Evolutionary conservation across 2,888 invertebrate species (phyloP).

Genomic region (Choreutis nemorana): DNA sequence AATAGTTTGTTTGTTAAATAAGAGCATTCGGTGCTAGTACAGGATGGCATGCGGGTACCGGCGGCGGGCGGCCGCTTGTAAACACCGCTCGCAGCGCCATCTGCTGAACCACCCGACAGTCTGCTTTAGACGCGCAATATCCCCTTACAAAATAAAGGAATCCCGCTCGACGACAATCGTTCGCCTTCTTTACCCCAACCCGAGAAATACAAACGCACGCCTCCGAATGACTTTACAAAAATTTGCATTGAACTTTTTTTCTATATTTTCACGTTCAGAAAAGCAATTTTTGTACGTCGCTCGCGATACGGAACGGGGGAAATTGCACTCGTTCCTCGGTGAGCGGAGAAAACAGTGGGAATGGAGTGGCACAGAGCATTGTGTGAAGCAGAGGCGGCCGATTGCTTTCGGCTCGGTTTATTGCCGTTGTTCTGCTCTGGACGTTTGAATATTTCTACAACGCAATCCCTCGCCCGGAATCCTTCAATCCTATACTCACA

Average conservation of each 20-base stretch:
- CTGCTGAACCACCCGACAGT: constrained; percentile 44
- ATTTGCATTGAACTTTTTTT: constrained; percentile 59
- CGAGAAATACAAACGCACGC: constrained; percentile 65
- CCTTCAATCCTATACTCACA: too few species aligned
- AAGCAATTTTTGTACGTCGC: constrained; percentile 64
- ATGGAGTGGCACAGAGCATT: constrained; percentile 44
- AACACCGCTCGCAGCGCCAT: constrained; percentile 45
- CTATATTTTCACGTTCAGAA: constrained; percentile 55
- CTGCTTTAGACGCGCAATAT: constrained; percentile 65
- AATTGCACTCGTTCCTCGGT: constrained; percentile 54
- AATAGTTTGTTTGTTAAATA: constrained; percentile 34
- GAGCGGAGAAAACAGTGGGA: constrained; percentile 43
- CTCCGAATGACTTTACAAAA: constrained; percentile 64
- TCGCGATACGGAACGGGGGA: constrained; percentile 56
- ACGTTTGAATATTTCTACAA: constrained; percentile 12
- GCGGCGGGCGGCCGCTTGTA: constrained; percentile 26
- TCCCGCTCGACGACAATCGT: constrained; percentile 56
- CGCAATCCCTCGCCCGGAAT: too few species aligned
- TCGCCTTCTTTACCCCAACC: constrained; percentile 53
- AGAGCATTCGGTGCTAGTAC: constrained; percentile 28
- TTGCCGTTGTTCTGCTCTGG: constrained; percentile 36
- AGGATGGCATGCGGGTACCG: constrained; percentile 35
- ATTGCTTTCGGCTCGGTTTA: constrained; percentile 46
- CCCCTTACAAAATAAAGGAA: constrained; percentile 62
- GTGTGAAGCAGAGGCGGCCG: constrained; percentile 36